phyloP scores from a whole-genome alignment of 1,140 invertebrate species.

The Psilanteris sp. region DNA sequence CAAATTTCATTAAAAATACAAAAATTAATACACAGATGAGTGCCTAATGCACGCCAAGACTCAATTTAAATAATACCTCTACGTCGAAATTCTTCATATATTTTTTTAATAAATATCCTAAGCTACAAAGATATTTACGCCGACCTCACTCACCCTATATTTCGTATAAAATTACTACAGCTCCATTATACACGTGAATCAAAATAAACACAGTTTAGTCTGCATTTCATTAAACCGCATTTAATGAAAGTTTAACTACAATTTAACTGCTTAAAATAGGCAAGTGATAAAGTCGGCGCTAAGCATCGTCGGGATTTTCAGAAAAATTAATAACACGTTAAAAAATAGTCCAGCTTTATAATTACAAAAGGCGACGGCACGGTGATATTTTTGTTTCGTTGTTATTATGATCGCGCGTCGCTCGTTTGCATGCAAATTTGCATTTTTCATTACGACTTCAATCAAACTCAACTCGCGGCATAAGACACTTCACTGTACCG shows the following conservation, averaged over 20 bases:
- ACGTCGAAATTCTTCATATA: no score
- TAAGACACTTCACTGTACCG: conserved; percentile 25
- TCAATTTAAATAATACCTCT: no score
- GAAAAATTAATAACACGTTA: conserved; percentile 28
- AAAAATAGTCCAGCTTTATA: conserved; percentile 29
- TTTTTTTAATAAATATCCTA: no score
- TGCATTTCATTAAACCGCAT: conserved; percentile 23
- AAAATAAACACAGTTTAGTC: conserved; percentile 7
- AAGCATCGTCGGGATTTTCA: conserved; percentile 9
- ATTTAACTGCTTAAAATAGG: conserved; percentile 10
- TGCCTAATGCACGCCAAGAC: no score
- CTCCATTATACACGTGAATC: no score
- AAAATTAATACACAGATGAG: no score
- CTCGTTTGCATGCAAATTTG: conserved; percentile 47
- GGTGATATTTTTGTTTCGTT: conserved; percentile 23
- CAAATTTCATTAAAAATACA: no score
- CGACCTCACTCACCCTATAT: no score
- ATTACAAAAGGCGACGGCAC: conserved; percentile 17
- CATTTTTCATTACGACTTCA: conserved; percentile 52
- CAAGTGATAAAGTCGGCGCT: conserved; percentile 6
- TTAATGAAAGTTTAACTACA: conserved; percentile 17
- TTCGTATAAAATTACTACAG: no score
- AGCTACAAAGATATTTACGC: no score
- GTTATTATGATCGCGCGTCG: conserved; percentile 35
- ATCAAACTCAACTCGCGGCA: conserved; percentile 18